Base-by-base conservation (phyloP, 2,888 invertebrate species). In the Brachynemurus nebulosus region DNA sequence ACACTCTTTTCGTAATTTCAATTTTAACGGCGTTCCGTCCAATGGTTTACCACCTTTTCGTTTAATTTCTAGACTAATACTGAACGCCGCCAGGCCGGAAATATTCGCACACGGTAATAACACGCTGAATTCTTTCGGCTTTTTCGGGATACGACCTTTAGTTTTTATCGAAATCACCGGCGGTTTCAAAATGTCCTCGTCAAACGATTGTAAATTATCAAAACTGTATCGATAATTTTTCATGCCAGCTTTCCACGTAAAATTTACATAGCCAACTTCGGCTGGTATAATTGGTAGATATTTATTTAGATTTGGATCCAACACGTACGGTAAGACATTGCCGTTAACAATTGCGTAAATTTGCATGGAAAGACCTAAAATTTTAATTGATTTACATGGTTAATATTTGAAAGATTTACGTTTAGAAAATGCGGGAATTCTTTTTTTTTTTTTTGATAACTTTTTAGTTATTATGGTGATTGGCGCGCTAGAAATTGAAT, bases 1-100 rank as follows among this genome's bases (percentile, higher is more conserved):
- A 74, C 91, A 92, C 75, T 91, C 90, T 78, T 91, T 91, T 68
- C 86, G 79, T 62, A 91, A 74, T 66, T 80, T 81, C 60, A 91
- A 72, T 58, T 86, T 75, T 57, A 92, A 69, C 48, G 91, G 91
- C 58, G 89, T 91, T 59, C 90, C 90, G 60, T 83, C 81, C 55
- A 91, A 67, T 50, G 86, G 79, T 61, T 77, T 74, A 50, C 84
- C 82, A 63, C 80, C 80, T 54, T 83, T 75, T 58, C 78, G 83
- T 66, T 85, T 80, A 58, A 92, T 84, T 56, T 83, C 73, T 54
- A 92, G 70, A 50, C 90, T 88, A 61, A 91, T 84, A 55, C 81
- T 83, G 66, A 92, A 89, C 52, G 82, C 80, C 30, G 88, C 90
- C 52, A 86, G 80, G 42, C 91, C 91, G 54, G 86, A 88, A 64